These are phyloP conservation scores for Anhinga anhinga DNA, from an alignment of 2,113 vertebrate genomes.

Conservation along the genomic window DNA sequence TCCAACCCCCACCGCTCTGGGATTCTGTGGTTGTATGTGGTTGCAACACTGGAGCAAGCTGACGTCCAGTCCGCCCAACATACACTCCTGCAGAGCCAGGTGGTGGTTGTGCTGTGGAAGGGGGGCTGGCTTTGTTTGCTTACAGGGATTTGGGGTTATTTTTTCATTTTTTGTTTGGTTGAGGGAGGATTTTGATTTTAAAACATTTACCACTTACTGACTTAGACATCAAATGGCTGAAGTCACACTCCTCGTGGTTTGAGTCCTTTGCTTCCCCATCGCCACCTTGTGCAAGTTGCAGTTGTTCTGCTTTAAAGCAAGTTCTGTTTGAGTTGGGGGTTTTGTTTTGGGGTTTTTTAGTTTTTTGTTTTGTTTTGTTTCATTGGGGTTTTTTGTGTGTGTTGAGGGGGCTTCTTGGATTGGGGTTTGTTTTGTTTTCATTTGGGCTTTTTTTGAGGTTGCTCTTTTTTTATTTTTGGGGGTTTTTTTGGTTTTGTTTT, in stretches of 20 bases:
- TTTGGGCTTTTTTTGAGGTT: neutral
- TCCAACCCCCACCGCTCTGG: no score
- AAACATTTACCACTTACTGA: no score
- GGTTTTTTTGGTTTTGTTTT: neutral
- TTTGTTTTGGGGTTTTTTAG: neutral
- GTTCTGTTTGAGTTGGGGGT: no score
- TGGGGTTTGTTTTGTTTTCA: neutral
- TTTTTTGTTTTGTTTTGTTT: neutral
- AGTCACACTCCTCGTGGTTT: accelerated
- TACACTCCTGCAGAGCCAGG: neutral
- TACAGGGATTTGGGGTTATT: neutral
- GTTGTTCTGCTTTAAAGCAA: neutral
- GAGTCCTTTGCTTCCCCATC: accelerated
- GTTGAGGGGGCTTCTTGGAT: no score
- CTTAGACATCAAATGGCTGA: neutral
- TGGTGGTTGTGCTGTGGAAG: neutral
- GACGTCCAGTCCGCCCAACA: neutral
- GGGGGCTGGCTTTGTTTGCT: neutral
- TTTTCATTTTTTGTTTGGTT: neutral
- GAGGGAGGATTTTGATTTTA: neutral
- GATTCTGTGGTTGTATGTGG: no score
- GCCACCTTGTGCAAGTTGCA: accelerated
- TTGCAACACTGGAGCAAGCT: no score
- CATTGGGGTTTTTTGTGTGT: neutral
- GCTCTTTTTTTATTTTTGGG: no score